Percentiles rank a stretch among this genome's conserved stretches.
phyloP scores from a whole-genome alignment of 2,888 invertebrate species.

The Morpho helenor region DNA sequence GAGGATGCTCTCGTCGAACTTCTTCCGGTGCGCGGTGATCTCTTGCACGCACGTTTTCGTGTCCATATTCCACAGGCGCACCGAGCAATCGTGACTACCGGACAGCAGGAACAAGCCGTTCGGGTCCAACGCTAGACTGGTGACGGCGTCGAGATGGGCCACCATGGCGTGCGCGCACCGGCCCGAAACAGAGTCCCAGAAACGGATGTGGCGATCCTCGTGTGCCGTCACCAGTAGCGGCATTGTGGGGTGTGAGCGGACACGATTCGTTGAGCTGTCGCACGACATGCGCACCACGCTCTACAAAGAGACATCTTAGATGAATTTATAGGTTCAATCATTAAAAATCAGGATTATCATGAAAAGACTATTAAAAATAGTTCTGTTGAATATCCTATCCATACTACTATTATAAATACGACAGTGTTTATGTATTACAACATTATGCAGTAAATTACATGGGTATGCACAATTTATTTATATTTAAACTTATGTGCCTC shows the following conservation, averaged over 20 bases:
- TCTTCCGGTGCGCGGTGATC: slow-evolving; percentile 99
- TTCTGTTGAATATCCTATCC: too few relatives aligned
- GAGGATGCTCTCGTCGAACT: slow-evolving; percentile 99
- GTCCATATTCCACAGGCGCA: slow-evolving; percentile 99
- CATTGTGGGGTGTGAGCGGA: slow-evolving; percentile 97
- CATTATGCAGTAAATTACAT: too few relatives aligned
- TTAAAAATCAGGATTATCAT: too few relatives aligned
- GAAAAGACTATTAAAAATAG: too few relatives aligned
- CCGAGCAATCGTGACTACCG: slow-evolving; percentile 99
- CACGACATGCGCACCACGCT: slow-evolving; percentile 83
- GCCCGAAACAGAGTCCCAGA: slow-evolving; percentile 98
- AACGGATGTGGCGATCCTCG: slow-evolving; percentile 98
- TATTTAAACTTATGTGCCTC: too few relatives aligned
- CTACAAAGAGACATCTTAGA: slow-evolving; percentile 32
- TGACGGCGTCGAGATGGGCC: slow-evolving; percentile 99
- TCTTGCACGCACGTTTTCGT: slow-evolving; percentile 99
- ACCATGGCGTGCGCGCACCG: slow-evolving; percentile 98
- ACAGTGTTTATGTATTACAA: too few relatives aligned
- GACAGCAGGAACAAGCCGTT: slow-evolving; percentile 98
- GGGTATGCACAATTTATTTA: too few relatives aligned
- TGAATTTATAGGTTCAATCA: too few relatives aligned
- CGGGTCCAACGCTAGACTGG: slow-evolving; percentile 98
- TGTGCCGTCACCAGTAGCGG: slow-evolving; percentile 98
- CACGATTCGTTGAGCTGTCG: slow-evolving; percentile 84
- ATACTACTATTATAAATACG: too few relatives aligned